Conservation (phyloP, 2,888 invertebrate genomes). For the Harpalus rufipes region DNA sequence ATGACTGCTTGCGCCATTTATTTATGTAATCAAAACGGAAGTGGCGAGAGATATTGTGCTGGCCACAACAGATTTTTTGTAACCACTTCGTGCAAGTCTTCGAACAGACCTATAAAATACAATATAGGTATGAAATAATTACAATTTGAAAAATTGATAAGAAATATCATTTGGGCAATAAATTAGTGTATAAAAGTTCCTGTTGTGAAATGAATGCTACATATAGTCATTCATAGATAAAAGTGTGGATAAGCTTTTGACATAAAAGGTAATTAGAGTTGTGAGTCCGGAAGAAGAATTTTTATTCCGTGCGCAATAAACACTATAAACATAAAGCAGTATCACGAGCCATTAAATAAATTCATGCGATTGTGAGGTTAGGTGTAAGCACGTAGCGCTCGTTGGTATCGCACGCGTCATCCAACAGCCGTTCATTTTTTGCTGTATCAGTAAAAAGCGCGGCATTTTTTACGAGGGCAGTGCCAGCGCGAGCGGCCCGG, state of each 20-base stretch:
- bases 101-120: no score
- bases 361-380: constrained; percentile 51
- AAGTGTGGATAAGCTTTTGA: neutral
- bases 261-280: constrained; percentile 24
- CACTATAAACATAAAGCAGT: constrained; percentile 48
- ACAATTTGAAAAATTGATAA: no score
- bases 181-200: neutral
- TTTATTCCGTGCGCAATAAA: constrained; percentile 33
- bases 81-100: no score
- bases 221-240: neutral
- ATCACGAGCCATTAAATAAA: constrained; percentile 54
- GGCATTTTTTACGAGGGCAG: constrained; percentile 62
- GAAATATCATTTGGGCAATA: no score
- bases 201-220: neutral
- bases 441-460: constrained; percentile 65
- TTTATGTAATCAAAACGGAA: no score
- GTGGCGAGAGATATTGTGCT: no score
- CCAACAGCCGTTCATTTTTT: constrained; percentile 56
- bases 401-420: constrained; percentile 48
- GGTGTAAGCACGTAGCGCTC: constrained; percentile 31
- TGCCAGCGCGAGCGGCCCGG: neutral
- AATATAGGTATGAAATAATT: no score
- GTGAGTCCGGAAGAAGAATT: neutral
- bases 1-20: no score
- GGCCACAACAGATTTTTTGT: no score